These are phyloP conservation scores for Sebastolobus alascanus DNA, from an alignment of 2,797 vertebrate species.

Conservation along the genomic window DNA sequence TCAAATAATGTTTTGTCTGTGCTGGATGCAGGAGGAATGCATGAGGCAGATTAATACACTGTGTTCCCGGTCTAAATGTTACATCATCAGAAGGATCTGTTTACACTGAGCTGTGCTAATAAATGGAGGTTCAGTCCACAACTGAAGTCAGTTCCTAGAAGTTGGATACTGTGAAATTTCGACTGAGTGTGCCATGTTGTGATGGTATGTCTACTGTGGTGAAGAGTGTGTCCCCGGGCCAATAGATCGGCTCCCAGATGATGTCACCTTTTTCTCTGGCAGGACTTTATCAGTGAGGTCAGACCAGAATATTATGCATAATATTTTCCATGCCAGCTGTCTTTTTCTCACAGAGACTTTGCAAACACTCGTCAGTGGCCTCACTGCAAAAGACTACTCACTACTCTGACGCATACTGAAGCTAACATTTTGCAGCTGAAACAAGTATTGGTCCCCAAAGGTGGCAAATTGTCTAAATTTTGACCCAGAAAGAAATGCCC, in stretches of 20 bases:
- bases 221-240: background rate
- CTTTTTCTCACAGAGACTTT: constrained; percentile 47
- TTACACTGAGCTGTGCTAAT: constrained; percentile 19
- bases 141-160: constrained; percentile 41
- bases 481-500: background rate
- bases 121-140: constrained; percentile 23
- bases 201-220: constrained; percentile 30
- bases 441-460: background rate
- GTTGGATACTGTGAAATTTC: constrained; percentile 32
- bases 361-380: constrained; percentile 6
- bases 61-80: constrained; percentile 12
- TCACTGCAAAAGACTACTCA: background rate
- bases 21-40: background rate
- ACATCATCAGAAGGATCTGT: constrained; percentile 28
- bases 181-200: constrained; percentile 19
- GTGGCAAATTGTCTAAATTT: background rate
- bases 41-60: background rate
- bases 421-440: background rate
- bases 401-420: background rate
- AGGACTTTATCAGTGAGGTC: constrained; percentile 63
- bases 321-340: constrained; percentile 64
- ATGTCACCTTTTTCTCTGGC: constrained; percentile 59
- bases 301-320: constrained; percentile 31
- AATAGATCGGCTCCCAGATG: constrained; percentile 33
- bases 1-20: background rate